Percentiles rank a stretch among this genome's conserved stretches.
Conservation (phyloP, 1,140 invertebrate genomes). For the Macrostomum lignano region DNA sequence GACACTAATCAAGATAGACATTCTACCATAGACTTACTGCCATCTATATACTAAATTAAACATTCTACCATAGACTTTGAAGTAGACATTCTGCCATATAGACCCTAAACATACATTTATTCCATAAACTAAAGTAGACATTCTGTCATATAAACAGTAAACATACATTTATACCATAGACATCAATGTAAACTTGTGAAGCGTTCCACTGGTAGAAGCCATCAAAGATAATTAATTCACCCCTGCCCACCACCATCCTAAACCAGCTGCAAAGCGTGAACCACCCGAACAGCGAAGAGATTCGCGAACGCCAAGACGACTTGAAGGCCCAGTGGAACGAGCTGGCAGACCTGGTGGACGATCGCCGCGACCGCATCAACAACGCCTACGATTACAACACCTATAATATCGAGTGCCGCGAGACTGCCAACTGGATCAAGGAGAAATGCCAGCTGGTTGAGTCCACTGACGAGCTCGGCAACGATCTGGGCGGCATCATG, state of each 20-base stretch:
- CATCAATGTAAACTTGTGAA: too few species aligned
- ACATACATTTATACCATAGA: too few species aligned
- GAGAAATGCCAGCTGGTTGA: conserved; percentile 79
- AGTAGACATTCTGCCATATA: too few species aligned
- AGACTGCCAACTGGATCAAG: conserved; percentile 80
- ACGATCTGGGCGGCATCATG: conserved; percentile 34
- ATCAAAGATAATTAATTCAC: too few species aligned
- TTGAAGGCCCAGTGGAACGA: conserved; percentile 28
- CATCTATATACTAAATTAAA: too few species aligned
- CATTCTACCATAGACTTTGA: too few species aligned
- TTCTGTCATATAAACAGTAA: too few species aligned
- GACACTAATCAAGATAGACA: too few species aligned
- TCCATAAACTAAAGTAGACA: too few species aligned
- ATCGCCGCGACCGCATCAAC: conserved; percentile 60
- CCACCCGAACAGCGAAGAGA: conserved; percentile 71
- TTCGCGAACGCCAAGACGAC: conserved; percentile 49
- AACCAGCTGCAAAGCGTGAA: conserved; percentile 34
- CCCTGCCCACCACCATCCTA: background rate
- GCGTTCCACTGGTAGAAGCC: too few species aligned
- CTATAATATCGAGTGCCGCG: conserved; percentile 86
- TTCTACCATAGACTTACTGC: too few species aligned
- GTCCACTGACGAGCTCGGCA: conserved; percentile 49
- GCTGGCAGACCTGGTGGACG: conserved; percentile 52
- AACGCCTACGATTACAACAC: conserved; percentile 77
- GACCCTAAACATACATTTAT: too few species aligned